These are phyloP conservation scores for Micropoecilia bifurca DNA, from an alignment of 2,797 vertebrate species.

Conservation along the genomic window DNA sequence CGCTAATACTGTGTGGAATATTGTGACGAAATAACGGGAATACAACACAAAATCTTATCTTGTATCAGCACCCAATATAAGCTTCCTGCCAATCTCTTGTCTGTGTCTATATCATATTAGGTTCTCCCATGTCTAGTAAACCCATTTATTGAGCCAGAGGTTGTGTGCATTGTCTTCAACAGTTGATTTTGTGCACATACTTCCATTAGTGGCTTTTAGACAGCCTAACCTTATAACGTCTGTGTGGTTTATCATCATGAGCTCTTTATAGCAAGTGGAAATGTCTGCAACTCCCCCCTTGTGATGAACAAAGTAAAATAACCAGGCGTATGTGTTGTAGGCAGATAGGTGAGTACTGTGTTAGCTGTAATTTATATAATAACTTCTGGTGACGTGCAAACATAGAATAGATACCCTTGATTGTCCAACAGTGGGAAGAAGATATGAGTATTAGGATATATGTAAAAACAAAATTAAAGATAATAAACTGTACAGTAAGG, in stretches of 20 bases:
- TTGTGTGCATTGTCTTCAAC: constrained; percentile 32
- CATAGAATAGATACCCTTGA: no score
- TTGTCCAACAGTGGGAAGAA: no score
- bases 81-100: not conserved
- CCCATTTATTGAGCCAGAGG: constrained; percentile 60
- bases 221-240: constrained; percentile 56
- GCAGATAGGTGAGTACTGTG: not conserved
- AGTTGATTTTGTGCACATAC: constrained; percentile 48
- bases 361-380: not conserved
- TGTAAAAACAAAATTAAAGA: no score
- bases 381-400: not conserved
- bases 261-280: constrained; percentile 39
- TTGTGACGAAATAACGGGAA: constrained; percentile 30
- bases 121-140: constrained; percentile 48
- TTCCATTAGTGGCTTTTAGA: constrained; percentile 75
- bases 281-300: constrained; percentile 7
- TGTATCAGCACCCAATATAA: constrained; percentile 15
- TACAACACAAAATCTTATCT: constrained; percentile 6
- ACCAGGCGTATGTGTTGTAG: not conserved
- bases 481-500: no score
- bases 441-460: no score
- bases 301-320: constrained; percentile 20
- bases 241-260: constrained; percentile 49
- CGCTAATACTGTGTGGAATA: constrained; percentile 27
- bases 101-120: constrained; percentile 9